Base-by-base conservation (phyloP, 2,113 vertebrate genomes). In the Pogonocichla stellata region DNA sequence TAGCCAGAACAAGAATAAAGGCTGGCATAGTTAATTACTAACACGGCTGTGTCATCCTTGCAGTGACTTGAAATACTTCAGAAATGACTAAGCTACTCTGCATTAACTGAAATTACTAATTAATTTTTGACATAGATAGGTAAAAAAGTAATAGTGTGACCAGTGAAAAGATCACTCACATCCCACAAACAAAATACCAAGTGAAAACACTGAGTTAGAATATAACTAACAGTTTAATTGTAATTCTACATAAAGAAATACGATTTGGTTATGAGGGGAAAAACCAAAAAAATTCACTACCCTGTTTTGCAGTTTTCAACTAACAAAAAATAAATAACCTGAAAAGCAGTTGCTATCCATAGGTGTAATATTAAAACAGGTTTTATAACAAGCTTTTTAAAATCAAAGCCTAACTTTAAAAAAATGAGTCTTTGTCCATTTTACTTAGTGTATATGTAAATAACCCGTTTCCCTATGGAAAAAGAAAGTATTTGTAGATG, bases 91-190 rank as follows among this genome's bases (percentile, higher is more conserved):
- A 93, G 90, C 43, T 45, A 38, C 10, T 72, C 22, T 70, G 47
- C 57, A 84, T 71, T 88, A 74, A 86, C 53, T 89, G 60, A 95
- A 96, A 93, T 92, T 90, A 80, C 75, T 92, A 78, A 97, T 93
- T 96, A 88, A 80, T 95, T 94, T 80, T 85, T 91, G 53, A 86
- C 11, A 19, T 75, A 87, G 19, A 24, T 54, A 28, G 66, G 77
- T 79, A 96, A 80, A 90, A 92, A 92, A 77, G 65, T 81, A 87
- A 88, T n/a, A 80, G 53, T 9, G 4, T 47, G 66, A 88, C 62
- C 82, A 80, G 53, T 83, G 61, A 71, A 93, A 67, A 67, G 42
- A 70, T 23, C 1, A 4, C 56, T 80, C 31, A 69, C 17, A n/a
- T 80, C 25, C 40, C 40, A 74, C 58, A 58, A 73, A 70, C 13